These are phyloP conservation scores for Myanophis thanlyinensis DNA, from an alignment of 2,113 vertebrate species.

Conservation along the genomic window DNA sequence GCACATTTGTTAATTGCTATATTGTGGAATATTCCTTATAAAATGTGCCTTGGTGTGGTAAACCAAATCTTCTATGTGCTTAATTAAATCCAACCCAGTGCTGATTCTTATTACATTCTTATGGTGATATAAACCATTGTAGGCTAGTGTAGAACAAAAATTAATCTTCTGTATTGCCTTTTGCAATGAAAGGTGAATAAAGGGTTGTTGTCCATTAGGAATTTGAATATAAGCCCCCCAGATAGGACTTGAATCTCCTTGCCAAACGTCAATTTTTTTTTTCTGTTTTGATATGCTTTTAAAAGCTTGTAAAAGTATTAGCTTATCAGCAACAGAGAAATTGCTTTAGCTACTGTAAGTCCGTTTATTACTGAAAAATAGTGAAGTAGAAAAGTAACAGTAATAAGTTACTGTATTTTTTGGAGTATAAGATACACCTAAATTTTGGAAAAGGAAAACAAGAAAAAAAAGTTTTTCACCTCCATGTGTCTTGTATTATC, in stretches of 20 bases:
- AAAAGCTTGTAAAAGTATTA: neutral
- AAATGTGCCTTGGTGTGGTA: neutral
- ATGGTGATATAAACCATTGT: neutral
- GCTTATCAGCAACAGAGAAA: neutral
- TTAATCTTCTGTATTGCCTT: neutral
- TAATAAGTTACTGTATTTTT: too few relatives aligned
- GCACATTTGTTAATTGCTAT: neutral
- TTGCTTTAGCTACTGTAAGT: neutral
- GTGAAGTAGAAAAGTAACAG: neutral
- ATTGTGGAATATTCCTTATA: neutral
- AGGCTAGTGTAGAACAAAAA: neutral
- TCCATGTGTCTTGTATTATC: too few relatives aligned
- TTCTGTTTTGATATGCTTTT: neutral
- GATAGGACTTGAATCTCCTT: neutral
- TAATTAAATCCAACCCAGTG: neutral
- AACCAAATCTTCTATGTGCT: neutral
- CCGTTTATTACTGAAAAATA: neutral
- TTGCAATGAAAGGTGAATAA: neutral
- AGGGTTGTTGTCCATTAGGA: neutral
- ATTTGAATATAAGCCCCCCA: neutral
- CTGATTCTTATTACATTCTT: neutral
- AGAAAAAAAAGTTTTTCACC: too few relatives aligned
- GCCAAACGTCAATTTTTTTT: neutral
- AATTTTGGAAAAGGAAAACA: too few relatives aligned
- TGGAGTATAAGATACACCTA: too few relatives aligned